Evolutionary conservation across 2,888 invertebrate genomes (phyloP).

Genomic region (Coleophora deauratella): DNA sequence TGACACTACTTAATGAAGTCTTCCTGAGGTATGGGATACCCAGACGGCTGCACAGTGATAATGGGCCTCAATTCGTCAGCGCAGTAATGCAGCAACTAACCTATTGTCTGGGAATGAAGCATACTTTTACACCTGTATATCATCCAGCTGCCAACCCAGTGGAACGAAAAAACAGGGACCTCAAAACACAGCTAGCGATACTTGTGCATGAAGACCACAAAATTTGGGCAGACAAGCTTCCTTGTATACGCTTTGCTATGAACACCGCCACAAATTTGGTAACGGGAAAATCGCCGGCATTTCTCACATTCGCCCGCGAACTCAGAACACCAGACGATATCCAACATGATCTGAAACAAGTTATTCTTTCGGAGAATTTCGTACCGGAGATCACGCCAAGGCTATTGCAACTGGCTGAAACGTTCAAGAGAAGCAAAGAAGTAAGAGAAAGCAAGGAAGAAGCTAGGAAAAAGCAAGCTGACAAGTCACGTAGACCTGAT

Average conservation of each 20-base stretch:
- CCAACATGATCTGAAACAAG: constrained; percentile 19
- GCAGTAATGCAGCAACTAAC: constrained; percentile 18
- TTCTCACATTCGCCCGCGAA: constrained; percentile 32
- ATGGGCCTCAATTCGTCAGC: too few relatives aligned
- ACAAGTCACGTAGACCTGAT: constrained; percentile 1
- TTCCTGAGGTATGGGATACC: constrained; percentile 16
- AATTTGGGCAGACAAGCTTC: constrained; percentile 9
- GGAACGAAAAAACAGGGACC: constrained; percentile 24
- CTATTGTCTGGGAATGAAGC: constrained; percentile 22
- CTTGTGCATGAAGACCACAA: constrained; percentile 19
- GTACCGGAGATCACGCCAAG: constrained; percentile 21
- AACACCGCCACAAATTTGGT: constrained; percentile 2
- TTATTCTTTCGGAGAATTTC: constrained; percentile 25
- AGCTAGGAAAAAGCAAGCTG: constrained; percentile 1
- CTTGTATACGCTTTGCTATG: constrained; percentile 15
- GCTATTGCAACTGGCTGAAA: constrained; percentile 2
- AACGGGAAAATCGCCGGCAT: constrained; percentile 29
- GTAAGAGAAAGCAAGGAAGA: constrained; percentile 9
- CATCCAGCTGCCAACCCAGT: constrained; percentile 30
- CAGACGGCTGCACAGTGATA: constrained; percentile 13
- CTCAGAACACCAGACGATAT: constrained; percentile 29
- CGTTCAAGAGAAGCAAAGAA: constrained; percentile 5
- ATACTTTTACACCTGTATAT: constrained; percentile 22
- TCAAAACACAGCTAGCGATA: constrained; percentile 16
- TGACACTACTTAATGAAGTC: constrained; percentile 25